Conservation (phyloP, 53 echinoderm and acorn worm species). For the Holothuria scabra region DNA sequence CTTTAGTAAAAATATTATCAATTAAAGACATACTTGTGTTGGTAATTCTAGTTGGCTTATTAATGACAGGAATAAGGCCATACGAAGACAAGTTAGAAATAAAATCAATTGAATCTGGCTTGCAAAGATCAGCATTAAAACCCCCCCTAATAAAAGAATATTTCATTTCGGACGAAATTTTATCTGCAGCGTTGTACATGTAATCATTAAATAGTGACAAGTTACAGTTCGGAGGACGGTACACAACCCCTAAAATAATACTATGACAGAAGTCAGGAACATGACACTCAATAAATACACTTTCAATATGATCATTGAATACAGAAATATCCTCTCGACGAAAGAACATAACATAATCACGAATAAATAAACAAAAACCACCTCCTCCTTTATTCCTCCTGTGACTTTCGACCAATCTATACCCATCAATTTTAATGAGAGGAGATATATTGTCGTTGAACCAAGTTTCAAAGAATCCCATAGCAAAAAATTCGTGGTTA, state of each 20-base stretch:
- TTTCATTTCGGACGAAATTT: neutral
- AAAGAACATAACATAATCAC: neutral
- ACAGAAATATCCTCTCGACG: conserved; percentile 16
- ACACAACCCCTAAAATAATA: neutral
- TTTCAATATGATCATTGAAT: conserved; percentile 4
- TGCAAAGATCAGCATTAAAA: neutral
- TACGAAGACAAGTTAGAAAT: neutral
- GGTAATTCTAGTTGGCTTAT: neutral
- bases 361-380: conserved; percentile 12
- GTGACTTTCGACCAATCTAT: neutral
- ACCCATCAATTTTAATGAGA: too few relatives aligned
- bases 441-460: too few relatives aligned
- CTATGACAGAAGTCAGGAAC: neutral
- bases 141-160: neutral
- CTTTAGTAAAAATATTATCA: conserved; percentile 29
- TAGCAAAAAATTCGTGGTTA: neutral
- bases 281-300: neutral
- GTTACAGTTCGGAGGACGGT: neutral
- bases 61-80: neutral
- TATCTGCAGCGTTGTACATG: neutral
- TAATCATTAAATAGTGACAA: neutral
- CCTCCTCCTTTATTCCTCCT: neutral
- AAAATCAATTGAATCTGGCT: neutral
- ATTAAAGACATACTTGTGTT: neutral
- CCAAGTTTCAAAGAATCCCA: too few relatives aligned